Evolutionary conservation across 2,113 vertebrate species (phyloP), one percentile per base, ranked within the genome.

Genomic region (Rhinoderma darwinii): DNA sequence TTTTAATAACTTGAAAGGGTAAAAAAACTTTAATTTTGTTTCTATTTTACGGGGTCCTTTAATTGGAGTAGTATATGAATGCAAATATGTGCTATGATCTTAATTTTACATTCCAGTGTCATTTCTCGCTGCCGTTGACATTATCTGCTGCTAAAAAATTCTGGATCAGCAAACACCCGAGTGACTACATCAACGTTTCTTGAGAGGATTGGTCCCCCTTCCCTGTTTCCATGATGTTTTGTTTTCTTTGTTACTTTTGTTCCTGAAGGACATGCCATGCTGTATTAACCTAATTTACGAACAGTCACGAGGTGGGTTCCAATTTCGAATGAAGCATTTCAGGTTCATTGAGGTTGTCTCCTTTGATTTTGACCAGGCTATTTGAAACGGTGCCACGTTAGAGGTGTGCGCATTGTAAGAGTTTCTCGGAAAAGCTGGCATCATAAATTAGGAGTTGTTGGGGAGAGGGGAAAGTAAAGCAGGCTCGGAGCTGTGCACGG

Each of bases 321-420:
- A 75, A 27, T 75, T 44, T 27, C 2, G 12, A 47, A n/a, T 2
- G 2, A 75, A 47, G 20, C 39, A 5, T 44, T 75, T 75, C 5
- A 7, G 12, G n/a, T n/a, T n/a, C n/a, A n/a, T 47, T 44, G 39
- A 75, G 39, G 73, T 75, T 47, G 41, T 75, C 73, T 75, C 39
- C 12, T 75, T 75, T 75, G 73, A 44, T 44, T 74, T 74, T n/a
- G 72, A 41, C 72, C 72, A 74, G 72, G 72, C 72, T 41, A 25
- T 47, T n/a, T 47, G 73, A 75, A 44, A 27, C 17, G 7, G 39
- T 74, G 39, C 37, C 39, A 43, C 70, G 4, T 22, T 22, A 75
- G 39, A 75, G 25, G 12, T 75, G 39, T 25, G 1, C 25, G n/a
- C 5, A 47, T 27, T 44, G 1, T 11, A 37, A 27, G 12, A 41